phyloP scores from a whole-genome alignment of 1,140 invertebrate genomes.

The Ladona fulva region DNA sequence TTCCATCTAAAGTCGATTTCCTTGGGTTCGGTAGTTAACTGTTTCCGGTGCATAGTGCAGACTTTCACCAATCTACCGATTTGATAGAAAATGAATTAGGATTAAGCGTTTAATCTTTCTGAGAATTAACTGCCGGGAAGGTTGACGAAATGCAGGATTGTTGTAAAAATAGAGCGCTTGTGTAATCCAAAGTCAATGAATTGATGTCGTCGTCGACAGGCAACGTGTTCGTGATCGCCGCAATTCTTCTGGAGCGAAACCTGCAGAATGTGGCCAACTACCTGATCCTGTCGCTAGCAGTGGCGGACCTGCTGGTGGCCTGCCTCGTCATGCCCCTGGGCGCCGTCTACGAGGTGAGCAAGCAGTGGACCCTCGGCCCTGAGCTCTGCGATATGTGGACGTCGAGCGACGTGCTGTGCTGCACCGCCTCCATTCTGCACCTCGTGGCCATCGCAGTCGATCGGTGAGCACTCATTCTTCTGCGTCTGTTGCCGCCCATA shows the following conservation, averaged over 20 bases:
- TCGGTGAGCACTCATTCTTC: slow-evolving; percentile 57
- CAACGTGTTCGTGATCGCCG: slow-evolving; percentile 92
- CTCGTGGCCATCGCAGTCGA: slow-evolving; percentile 92
- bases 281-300: slow-evolving; percentile 74
- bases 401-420: slow-evolving; percentile 82
- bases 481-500: too few relatives aligned
- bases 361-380: slow-evolving; percentile 71
- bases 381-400: slow-evolving; percentile 91
- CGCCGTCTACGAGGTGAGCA: slow-evolving; percentile 44
- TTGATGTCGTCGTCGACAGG: slow-evolving; percentile 55
- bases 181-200: too few relatives aligned
- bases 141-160: too few relatives aligned
- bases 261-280: slow-evolving; percentile 81
- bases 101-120: too few relatives aligned
- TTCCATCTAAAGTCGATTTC: too few relatives aligned
- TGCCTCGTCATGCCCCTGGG: slow-evolving; percentile 79
- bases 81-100: too few relatives aligned
- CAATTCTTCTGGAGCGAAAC: slow-evolving; percentile 80
- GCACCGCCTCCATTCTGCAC: slow-evolving; percentile 88
- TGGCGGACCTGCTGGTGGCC: slow-evolving; percentile 77
- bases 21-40: too few relatives aligned
- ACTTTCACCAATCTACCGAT: too few relatives aligned
- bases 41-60: too few relatives aligned
- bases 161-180: too few relatives aligned
- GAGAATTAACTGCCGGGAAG: too few relatives aligned